Evolutionary conservation across 1,140 invertebrate genomes (phyloP), one percentile per base, ranked within the genome.

Genomic region (Hycleus cichorii): DNA sequence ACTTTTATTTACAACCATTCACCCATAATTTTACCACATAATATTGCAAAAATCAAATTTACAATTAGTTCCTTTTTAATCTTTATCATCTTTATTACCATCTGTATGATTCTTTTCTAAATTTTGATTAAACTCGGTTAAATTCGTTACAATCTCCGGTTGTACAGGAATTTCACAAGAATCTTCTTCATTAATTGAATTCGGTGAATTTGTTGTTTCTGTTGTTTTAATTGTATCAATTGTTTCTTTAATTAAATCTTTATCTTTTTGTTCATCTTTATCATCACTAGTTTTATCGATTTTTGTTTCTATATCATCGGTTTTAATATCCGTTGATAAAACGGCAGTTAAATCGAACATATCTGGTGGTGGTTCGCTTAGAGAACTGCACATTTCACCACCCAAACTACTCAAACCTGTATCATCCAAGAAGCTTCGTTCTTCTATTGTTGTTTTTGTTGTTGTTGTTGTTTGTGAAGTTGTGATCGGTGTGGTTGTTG

Each of bases 361-460:
- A 39, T 72, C 72, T 2, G 72, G 72, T 5, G 72, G 72, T 5
- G 72, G 72, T 58, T 74, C 72, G 48, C 72, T 74, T 12, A 74
- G 56, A 0, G 72, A 74, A 60, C 68, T 72, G 51, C 71, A 73
- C 64, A 74, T 74, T 54, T 67, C 66, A 2, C 67, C 66, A 1
- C 70, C 67, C 5, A 72, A 42, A 1, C 67, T 65, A 44, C 64
- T 70, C 7, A 70, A 57, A 12, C 69, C 67, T 52, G 66, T 65
- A 40, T 64, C 57, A 7, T 58, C 45, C 32, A 62, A 49, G 11
- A 59, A 62, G 7, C 38, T 12, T n/a, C 49, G 42, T 47, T 24
- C 50, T 47, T 7, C 6, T n/a, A 7, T 38, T 9, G 12, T 58
- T 7, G 32, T 4, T 32, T 4, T 32, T 32, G 32, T 4, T 32